phyloP scores from a whole-genome alignment of 2,113 vertebrate genomes.

The Sorex araneus region DNA sequence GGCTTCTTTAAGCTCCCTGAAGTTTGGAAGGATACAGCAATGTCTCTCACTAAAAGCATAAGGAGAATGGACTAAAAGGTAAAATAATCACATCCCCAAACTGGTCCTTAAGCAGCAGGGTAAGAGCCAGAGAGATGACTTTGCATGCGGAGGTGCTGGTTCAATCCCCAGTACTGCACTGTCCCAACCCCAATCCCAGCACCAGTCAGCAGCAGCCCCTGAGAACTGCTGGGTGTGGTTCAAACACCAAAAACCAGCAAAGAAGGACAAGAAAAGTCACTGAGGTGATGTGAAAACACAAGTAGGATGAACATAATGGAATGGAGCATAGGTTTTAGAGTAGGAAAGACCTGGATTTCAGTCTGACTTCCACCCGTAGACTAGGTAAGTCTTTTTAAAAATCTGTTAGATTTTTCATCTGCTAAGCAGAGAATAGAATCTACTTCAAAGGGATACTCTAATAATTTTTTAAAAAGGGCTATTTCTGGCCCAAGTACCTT shows the following conservation, averaged over 20 bases:
- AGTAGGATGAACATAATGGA: not conserved
- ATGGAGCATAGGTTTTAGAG: constrained; percentile 20
- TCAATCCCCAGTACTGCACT: no score
- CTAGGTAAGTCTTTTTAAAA: not conserved
- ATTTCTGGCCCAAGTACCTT: no score
- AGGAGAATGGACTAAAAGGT: constrained; percentile 49
- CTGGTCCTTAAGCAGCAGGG: constrained; percentile 36
- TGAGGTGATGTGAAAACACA: not conserved
- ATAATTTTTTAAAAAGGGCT: not conserved
- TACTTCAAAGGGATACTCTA: constrained; percentile 31
- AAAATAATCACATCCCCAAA: not conserved
- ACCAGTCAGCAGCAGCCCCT: no score
- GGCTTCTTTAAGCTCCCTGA: constrained; percentile 25
- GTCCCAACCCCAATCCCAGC: no score
- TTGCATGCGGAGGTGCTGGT: no score
- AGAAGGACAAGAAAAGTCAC: constrained; percentile 31
- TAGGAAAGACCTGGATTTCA: not conserved
- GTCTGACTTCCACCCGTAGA: constrained; percentile 22
- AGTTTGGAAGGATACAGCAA: not conserved
- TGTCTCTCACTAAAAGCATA: constrained; percentile 47
- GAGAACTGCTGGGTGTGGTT: no score
- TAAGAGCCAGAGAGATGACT: not conserved
- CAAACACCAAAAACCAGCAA: not conserved
- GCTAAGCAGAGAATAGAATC: not conserved
- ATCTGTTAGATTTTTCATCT: constrained; percentile 37